Evolutionary conservation across 2,113 vertebrate species (phyloP).

Genomic region (Aegotheles bennettii): DNA sequence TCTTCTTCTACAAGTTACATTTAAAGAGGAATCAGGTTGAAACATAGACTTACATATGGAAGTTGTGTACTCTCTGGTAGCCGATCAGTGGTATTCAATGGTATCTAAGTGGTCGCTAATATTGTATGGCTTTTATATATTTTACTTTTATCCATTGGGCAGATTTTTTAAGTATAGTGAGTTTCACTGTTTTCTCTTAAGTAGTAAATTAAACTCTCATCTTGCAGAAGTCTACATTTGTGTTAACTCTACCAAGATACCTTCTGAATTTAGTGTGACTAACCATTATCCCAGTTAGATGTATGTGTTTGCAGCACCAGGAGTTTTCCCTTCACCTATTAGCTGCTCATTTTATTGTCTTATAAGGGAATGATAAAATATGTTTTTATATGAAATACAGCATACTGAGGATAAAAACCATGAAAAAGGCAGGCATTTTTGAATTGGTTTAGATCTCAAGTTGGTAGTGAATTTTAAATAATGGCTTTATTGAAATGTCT

Average conservation of each 20-base stretch:
- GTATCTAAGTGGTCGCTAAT: not conserved
- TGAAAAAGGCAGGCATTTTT: not conserved
- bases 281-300: not conserved
- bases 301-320: not conserved
- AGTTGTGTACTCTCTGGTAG: not conserved
- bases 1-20: not conserved
- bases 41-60: accelerated
- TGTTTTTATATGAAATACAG: not conserved
- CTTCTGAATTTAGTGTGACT: not conserved
- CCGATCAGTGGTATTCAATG: too few relatives aligned
- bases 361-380: not conserved
- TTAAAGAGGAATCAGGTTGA: not conserved
- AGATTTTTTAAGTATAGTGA: not conserved
- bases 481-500: not conserved
- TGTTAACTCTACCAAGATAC: not conserved
- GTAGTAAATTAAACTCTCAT: not conserved
- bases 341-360: not conserved
- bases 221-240: not conserved
- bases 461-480: not conserved
- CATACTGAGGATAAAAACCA: not conserved
- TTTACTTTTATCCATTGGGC: not conserved
- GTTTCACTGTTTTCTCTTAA: not conserved
- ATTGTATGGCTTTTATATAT: accelerated
- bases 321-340: not conserved
- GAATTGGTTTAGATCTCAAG: not conserved